These are phyloP conservation scores for Sinodicranocentrus sp. DNA, from an alignment of 2,888 invertebrate genomes.

Conservation along the genomic window DNA sequence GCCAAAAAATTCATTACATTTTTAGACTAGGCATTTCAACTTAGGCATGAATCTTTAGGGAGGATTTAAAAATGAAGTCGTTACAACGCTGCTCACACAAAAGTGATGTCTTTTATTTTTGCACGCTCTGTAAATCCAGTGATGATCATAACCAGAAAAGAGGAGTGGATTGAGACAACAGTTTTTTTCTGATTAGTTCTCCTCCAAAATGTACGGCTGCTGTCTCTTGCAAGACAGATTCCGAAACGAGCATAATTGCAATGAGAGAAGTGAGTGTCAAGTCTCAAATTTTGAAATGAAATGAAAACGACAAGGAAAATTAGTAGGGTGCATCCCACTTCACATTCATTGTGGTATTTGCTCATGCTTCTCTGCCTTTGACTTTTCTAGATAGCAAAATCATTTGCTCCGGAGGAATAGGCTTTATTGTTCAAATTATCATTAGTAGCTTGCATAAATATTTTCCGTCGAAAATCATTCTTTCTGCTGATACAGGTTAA, in stretches of 20 bases:
- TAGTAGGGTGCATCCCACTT: conserved; percentile 38
- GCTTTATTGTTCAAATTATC: not conserved
- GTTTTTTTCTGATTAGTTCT: too few species aligned
- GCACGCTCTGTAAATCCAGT: too few species aligned
- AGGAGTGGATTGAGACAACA: too few species aligned
- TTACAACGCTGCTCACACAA: too few species aligned
- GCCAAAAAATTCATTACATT: too few species aligned
- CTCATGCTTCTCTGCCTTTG: not conserved
- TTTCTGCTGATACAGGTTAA: not conserved
- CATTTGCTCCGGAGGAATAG: not conserved
- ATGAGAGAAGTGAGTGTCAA: not conserved
- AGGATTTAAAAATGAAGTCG: too few species aligned
- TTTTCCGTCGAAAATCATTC: not conserved
- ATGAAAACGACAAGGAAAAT: conserved; percentile 45
- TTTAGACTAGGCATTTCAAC: too few species aligned
- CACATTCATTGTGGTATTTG: not conserved
- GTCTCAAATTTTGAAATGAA: conserved; percentile 19
- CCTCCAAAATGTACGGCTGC: not conserved
- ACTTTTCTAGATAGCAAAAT: too few species aligned
- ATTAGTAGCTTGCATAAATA: not conserved
- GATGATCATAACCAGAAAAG: too few species aligned
- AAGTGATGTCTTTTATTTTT: too few species aligned
- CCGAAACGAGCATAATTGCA: too few species aligned
- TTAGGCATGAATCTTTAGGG: too few species aligned
- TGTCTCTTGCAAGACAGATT: not conserved